Conservation (phyloP, 2,888 invertebrate genomes). For the Stenolophus ochropezus region DNA sequence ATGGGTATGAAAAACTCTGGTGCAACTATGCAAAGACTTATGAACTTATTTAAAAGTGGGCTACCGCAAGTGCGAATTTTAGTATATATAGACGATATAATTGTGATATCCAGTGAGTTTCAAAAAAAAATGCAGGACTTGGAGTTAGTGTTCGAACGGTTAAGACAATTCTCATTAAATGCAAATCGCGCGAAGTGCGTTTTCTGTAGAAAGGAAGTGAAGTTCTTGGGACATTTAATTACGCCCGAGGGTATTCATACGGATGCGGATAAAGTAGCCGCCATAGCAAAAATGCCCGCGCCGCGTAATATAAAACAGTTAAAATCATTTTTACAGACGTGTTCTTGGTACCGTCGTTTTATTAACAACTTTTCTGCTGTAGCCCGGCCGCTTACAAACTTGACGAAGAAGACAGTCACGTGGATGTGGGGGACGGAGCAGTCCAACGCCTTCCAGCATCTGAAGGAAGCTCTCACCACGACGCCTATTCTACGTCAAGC, state of each 20-base stretch:
- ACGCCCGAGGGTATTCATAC: background rate
- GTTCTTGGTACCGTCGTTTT: background rate
- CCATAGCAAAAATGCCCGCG: background rate
- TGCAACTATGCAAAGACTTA: constrained; percentile 17
- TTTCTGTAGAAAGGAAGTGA: background rate
- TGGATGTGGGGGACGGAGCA: background rate
- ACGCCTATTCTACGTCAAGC: constrained; percentile 61
- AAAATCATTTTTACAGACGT: background rate
- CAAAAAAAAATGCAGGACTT: background rate
- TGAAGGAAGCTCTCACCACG: background rate
- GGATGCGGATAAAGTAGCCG: background rate
- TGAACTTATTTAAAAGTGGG: background rate
- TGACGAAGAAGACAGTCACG: background rate
- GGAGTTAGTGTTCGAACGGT: background rate
- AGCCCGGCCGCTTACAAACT: background rate
- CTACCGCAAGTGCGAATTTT: background rate
- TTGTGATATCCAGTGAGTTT: background rate
- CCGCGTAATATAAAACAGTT: background rate
- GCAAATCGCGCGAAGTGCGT: background rate
- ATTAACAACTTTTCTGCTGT: background rate
- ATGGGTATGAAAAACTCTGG: background rate
- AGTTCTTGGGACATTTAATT: background rate
- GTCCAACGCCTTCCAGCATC: background rate
- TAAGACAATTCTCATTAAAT: background rate
- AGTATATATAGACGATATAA: background rate